A percentile compares a stretch with the other conserved stretches of the same genome.
Conservation (phyloP, 1,140 invertebrate species). For the Hypsibius dujardini region DNA sequence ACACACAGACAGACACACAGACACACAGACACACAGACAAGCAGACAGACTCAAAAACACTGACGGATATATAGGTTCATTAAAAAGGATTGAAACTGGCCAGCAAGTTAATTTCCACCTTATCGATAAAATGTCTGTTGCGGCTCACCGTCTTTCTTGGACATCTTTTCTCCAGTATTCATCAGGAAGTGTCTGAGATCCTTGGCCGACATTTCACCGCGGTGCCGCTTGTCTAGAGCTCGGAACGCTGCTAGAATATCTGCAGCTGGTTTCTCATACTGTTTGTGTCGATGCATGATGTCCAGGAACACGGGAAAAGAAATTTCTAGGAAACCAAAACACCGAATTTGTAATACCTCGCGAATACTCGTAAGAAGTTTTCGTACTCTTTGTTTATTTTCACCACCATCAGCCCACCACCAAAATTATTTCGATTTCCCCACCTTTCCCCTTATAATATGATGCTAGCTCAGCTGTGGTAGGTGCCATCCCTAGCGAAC, state of each 20-base stretch:
- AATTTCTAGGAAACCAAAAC: conserved; percentile 41
- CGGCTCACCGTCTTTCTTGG: conserved; percentile 56
- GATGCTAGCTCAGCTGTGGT: conserved; percentile 70
- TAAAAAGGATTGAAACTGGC: too few relatives aligned
- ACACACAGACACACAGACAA: too few relatives aligned
- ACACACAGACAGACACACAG: too few relatives aligned
- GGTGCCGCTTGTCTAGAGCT: conserved; percentile 54
- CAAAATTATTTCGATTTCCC: background rate
- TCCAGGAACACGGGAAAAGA: conserved; percentile 87
- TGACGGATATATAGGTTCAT: too few relatives aligned
- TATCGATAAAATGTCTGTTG: too few relatives aligned
- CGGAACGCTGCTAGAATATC: conserved; percentile 76
- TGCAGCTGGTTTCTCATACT: conserved; percentile 63
- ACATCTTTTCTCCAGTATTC: conserved; percentile 75
- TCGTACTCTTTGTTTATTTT: too few relatives aligned
- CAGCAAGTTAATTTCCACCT: too few relatives aligned
- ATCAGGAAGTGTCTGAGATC: conserved; percentile 70
- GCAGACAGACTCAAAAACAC: too few relatives aligned
- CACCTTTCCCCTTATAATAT: conserved; percentile 63
- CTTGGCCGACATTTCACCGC: conserved; percentile 55
- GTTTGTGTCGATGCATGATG: conserved; percentile 74
- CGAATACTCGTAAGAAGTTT: background rate
- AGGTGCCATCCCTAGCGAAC: conserved; percentile 74
- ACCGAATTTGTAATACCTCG: background rate
- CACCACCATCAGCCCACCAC: too few relatives aligned